A percentile compares a stretch with the other conserved stretches of the same genome.
phyloP scores from a whole-genome alignment of 2,113 vertebrate species.

The Raja brachyura region DNA sequence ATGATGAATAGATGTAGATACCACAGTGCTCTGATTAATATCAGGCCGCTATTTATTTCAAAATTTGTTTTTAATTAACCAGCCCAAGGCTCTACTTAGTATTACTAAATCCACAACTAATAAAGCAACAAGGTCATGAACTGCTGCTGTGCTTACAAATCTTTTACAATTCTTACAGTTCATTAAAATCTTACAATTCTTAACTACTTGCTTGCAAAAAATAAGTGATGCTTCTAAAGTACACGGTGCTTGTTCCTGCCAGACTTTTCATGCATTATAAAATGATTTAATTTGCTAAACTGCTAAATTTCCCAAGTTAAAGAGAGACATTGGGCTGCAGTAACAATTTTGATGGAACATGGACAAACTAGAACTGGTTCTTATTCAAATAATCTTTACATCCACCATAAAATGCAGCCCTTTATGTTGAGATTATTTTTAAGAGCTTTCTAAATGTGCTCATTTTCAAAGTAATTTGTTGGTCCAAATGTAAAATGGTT shows the following conservation, averaged over 20 bases:
- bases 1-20: not conserved
- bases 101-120: not conserved
- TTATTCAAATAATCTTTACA: conserved; percentile 7
- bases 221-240: not conserved
- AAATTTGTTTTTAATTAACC: conserved; percentile 8
- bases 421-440: not conserved
- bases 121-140: not conserved
- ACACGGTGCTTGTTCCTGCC: not conserved
- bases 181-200: not conserved
- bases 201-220: not conserved
- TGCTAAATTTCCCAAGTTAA: not conserved
- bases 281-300: not conserved
- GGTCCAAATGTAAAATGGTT: not conserved
- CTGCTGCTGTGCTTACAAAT: not conserved
- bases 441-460: not conserved
- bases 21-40: not conserved
- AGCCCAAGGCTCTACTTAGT: not conserved
- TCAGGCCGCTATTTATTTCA: conserved; percentile 13
- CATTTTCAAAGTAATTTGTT: not conserved
- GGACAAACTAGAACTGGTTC: not conserved
- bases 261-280: not conserved
- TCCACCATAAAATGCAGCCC: not conserved
- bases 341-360: not conserved
- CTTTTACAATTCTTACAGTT: not conserved
- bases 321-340: not conserved